Percentiles rank a stretch among this genome's conserved stretches.
These are phyloP conservation scores for Carposina sasakii DNA, from an alignment of 1,140 invertebrate species.

Conservation along the genomic window DNA sequence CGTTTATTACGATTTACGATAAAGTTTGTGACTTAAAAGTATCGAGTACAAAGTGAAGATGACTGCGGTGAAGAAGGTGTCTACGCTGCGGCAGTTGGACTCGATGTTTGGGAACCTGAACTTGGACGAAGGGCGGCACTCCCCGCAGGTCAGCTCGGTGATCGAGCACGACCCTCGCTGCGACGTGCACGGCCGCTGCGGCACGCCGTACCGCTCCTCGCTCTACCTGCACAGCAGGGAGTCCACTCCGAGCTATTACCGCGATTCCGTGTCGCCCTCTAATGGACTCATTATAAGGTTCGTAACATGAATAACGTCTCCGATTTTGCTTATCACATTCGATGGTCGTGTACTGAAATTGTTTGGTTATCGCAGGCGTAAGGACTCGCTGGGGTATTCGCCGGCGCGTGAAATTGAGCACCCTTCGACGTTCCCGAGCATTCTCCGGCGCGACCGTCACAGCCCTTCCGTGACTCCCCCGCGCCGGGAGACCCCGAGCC, in stretches of 20 bases:
- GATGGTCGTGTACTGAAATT: conserved; percentile 18
- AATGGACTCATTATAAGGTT: conserved; percentile 64
- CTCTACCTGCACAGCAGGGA: conserved; percentile 60
- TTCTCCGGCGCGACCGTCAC: conserved; percentile 74
- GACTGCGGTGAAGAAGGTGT: conserved; percentile 74
- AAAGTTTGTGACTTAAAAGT: conserved; percentile 40
- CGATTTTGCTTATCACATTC: neutral
- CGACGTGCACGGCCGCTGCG: conserved; percentile 79
- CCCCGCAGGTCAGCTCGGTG: conserved; percentile 67
- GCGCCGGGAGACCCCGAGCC: conserved; percentile 68
- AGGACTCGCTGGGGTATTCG: conserved; percentile 74
- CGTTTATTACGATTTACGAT: conserved; percentile 26
- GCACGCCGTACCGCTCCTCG: conserved; percentile 62
- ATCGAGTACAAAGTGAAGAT: conserved; percentile 32
- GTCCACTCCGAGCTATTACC: conserved; percentile 69
- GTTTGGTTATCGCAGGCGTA: conserved; percentile 56
- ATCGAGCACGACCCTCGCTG: conserved; percentile 76
- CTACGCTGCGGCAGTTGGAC: conserved; percentile 80
- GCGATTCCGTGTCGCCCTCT: conserved; percentile 72
- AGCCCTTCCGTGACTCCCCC: conserved; percentile 74
- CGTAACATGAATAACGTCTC: conserved; percentile 13
- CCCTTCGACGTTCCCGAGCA: conserved; percentile 79
- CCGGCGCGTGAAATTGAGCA: conserved; percentile 76
- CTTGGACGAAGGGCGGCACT: conserved; percentile 68
- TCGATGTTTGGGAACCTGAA: conserved; percentile 79